Base-by-base conservation (phyloP, 2,888 invertebrate genomes). In the Plebejus argus region DNA sequence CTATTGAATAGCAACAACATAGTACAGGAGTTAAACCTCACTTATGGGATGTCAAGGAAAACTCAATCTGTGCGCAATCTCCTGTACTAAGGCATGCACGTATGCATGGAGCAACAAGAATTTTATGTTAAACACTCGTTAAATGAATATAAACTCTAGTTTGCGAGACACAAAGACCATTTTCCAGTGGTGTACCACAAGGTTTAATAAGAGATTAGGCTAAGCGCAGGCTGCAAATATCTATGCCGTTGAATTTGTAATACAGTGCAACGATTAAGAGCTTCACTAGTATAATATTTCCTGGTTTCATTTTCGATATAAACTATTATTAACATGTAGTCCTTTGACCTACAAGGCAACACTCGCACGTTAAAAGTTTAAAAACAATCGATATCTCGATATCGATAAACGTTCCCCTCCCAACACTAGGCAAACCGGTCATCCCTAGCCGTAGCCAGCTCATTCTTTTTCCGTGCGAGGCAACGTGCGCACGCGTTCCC, bases 11-110 rank as follows among this genome's bases (percentile, higher is more conserved):
- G 56, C 56, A 20, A 8, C 58, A n/a, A 66, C 66, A 66, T 33
- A 33, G 28, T 66, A 15, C 66, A 66, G 66, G 61, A 23, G 66
- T 66, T 66, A 66, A 66, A 74, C 49, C 28, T 72, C 56, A 72
- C 56, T 72, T 71, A 58, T 58, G 66, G 23, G 35, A 56, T 39
- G 71, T 58, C 58, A 77, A 77, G 71, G 23, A 58, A 66, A 77
- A 77, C 71, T 77, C 77, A 77, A 77, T 77, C 15, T 77, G 23
- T 23, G 23, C 56, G 39, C 77, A 72, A 77, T 77, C 72, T 77
- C 77, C 77, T 77, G 72, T 56, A 72, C 70, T 71, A 56, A 77
- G 56, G 71, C 71, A 28, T 56, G n/a, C 28, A 45, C 77, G 77
- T 35, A 33, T 35, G 71, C 53, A 28, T 72, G 53, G 33, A 77